Evolutionary conservation across 2,888 invertebrate species (phyloP), one percentile per base, ranked within the genome.

Genomic region (Megamerina dolium): DNA sequence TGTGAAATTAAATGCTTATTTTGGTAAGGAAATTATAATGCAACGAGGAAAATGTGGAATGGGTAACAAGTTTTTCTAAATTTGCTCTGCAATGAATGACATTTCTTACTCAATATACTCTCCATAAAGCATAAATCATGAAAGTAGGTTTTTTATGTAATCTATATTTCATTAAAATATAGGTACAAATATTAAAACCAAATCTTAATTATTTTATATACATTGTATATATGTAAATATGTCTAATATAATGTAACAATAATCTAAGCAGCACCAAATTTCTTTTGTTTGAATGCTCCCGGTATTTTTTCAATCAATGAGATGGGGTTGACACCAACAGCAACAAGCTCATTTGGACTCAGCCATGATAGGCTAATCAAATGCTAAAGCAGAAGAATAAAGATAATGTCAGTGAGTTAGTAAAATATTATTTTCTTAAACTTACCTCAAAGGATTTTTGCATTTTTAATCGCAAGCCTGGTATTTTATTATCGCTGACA

Each of bases 281-380:
- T 77, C 63, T 83, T 83, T 66, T 79, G 77, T 54, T 75, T 76
- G 40, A 85, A 74, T 3, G 82, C 78, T 5, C 83, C 79, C 10
- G 90, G 90, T 42, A 91, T 70, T 55, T 83, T 78, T 37, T 83
- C 79, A 6, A 81, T 72, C 31, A 91, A 75, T 43, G 80, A 77
- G 36, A 80, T 73, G 0, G 87, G 85, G 57, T 82, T 80, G 2
- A 87, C 77, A 68, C 90, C 87, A 20, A 92, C 77, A 2, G 82
- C 79, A 5, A 91, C 81, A 55, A 90, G 74, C 72, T 88, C 88
- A 47, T 82, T 77, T 2, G 75, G 66, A 23, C 74, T 75, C 10
- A 90, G 58, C 76, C 83, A 82, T 48, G 80, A 80, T 49, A 87
- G 75, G 52, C 83, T 80, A 6, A 84, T 79, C 55, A 90, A 71